These are phyloP conservation scores for Cromileptes altivelis DNA, from an alignment of 2,113 vertebrate species.

Conservation along the genomic window DNA sequence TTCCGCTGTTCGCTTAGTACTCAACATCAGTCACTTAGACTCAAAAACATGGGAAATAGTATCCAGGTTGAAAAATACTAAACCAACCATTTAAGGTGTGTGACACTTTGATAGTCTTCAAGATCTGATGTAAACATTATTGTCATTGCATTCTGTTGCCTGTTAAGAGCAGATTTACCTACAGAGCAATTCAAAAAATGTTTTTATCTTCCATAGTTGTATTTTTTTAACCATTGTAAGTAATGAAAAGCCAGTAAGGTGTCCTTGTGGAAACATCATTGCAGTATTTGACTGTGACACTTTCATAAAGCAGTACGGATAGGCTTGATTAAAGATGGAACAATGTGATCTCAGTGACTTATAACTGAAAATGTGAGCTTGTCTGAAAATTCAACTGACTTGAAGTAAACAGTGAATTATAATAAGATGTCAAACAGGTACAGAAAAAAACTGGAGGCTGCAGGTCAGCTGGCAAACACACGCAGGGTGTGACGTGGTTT, in stretches of 20 bases:
- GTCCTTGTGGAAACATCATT: not conserved
- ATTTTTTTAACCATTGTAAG: slow-evolving; percentile 10
- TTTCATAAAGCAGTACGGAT: not conserved
- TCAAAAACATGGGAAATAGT: too few species aligned
- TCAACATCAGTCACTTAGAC: too few species aligned
- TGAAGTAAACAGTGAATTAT: not conserved
- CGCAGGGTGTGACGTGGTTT: slow-evolving; percentile 35
- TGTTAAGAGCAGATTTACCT: not conserved
- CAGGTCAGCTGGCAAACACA: slow-evolving; percentile 34
- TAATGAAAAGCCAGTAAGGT: not conserved
- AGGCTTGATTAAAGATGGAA: not conserved
- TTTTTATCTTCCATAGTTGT: slow-evolving; percentile 41
- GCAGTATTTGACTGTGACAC: not conserved
- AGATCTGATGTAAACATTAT: too few species aligned
- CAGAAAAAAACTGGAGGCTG: not conserved
- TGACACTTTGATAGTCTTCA: too few species aligned
- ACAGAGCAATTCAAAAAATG: not conserved
- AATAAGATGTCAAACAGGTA: not conserved
- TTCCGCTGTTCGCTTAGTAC: too few species aligned
- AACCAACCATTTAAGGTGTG: too few species aligned
- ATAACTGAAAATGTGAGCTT: not conserved
- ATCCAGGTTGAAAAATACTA: too few species aligned
- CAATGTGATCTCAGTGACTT: slow-evolving; percentile 10
- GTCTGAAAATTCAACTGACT: not conserved
- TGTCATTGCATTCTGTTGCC: not conserved